phyloP scores from a whole-genome alignment of 2,888 invertebrate species.

The Stenurella melanura region DNA sequence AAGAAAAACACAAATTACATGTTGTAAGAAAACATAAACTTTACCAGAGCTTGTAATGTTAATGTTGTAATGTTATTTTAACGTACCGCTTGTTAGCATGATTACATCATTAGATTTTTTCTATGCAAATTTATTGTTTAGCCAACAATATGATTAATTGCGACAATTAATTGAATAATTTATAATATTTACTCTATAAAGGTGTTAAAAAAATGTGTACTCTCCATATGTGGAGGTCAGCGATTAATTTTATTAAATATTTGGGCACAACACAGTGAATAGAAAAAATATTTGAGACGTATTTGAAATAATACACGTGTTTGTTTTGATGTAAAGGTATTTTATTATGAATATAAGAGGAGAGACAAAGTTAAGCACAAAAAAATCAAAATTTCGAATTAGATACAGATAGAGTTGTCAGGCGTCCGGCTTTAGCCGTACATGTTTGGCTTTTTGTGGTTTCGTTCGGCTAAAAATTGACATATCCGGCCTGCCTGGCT shows the following conservation, averaged over 20 bases:
- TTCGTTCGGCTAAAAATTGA: no score
- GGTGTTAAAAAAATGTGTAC: constrained; percentile 10
- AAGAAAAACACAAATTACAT: constrained; percentile 13
- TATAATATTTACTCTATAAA: constrained; percentile 12
- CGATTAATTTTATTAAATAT: background rate
- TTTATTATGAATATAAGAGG: no score
- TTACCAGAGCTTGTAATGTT: constrained; percentile 9
- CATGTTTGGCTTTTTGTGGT: no score
- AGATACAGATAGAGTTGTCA: no score
- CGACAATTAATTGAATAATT: constrained; percentile 27
- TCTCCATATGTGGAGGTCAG: background rate
- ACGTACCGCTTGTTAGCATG: constrained; percentile 26
- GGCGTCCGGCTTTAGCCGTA: no score
- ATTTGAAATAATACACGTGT: background rate
- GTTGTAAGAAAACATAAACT: background rate
- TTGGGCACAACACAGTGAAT: background rate
- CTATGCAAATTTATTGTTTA: constrained; percentile 27
- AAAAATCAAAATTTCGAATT: no score
- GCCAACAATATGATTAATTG: constrained; percentile 31
- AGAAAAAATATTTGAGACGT: background rate
- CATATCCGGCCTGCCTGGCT: no score
- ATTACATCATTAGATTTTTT: constrained; percentile 23
- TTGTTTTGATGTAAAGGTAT: no score
- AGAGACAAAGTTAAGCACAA: no score
- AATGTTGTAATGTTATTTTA: constrained; percentile 12